A percentile compares a stretch with the other conserved stretches of the same genome.
Conservation (phyloP, 2,113 vertebrate species). For the Cinclus cinclus region DNA sequence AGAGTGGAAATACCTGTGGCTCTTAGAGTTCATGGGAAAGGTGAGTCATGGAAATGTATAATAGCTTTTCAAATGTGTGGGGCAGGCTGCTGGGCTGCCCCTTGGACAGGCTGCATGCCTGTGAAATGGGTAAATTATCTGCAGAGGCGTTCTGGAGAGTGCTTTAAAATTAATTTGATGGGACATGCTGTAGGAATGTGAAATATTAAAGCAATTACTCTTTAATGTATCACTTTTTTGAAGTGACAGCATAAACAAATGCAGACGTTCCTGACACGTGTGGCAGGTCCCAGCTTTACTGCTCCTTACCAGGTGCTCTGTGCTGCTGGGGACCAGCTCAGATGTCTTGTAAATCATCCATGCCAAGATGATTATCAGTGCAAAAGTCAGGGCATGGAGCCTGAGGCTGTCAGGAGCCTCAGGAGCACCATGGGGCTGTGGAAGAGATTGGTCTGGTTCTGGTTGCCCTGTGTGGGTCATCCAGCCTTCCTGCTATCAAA, state of each 20-base stretch:
- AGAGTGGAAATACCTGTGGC: not conserved
- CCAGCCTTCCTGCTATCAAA: not conserved
- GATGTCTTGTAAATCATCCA: rapidly evolving
- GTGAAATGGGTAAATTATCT: not conserved
- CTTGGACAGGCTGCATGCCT: not conserved
- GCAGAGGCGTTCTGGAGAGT: not conserved
- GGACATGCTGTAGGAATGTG: not conserved
- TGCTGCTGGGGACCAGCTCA: not conserved
- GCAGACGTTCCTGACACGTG: rapidly evolving
- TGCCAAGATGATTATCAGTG: not conserved
- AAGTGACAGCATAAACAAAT: not conserved
- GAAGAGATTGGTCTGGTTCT: not conserved
- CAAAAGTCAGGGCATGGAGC: not conserved
- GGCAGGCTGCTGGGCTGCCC: not conserved
- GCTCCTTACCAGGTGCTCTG: rapidly evolving
- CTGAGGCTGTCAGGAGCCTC: not conserved
- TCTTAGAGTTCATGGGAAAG: not conserved
- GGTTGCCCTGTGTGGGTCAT: not conserved
- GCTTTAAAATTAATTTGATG: not conserved
- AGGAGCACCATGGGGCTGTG: rapidly evolving
- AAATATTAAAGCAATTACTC: not conserved
- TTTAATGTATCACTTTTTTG: not conserved
- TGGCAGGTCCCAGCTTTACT: not conserved
- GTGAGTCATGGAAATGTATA: not conserved
- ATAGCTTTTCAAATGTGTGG: not conserved